These are phyloP conservation scores for Cephalopterus ornatus DNA, from an alignment of 2,113 vertebrate genomes.

Conservation along the genomic window DNA sequence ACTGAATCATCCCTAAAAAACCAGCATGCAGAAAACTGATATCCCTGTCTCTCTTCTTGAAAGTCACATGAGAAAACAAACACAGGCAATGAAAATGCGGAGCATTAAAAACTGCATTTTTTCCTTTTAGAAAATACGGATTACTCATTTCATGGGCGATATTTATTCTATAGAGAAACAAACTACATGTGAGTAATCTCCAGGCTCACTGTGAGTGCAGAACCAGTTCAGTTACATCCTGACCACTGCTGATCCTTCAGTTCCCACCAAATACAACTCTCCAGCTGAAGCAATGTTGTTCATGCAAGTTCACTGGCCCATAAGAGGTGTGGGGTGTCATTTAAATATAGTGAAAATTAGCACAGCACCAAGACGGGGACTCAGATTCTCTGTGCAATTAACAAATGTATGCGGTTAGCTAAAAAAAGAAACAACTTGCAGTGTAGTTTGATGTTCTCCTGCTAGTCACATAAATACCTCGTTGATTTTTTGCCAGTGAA, in stretches of 20 bases:
- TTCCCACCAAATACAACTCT: not conserved
- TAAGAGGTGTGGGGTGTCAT: not conserved
- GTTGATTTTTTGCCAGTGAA: not conserved
- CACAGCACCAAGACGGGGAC: rapidly evolving
- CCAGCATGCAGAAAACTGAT: not conserved
- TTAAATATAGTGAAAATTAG: not conserved
- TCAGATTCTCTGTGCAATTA: not conserved
- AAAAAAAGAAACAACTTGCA: not conserved
- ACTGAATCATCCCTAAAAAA: not conserved
- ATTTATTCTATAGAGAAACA: not conserved
- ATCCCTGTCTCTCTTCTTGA: not conserved
- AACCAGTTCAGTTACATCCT: not conserved
- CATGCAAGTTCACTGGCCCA: not conserved
- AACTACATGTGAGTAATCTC: not conserved
- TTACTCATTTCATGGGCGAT: not conserved
- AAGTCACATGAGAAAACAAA: not conserved
- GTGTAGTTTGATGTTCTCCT: not conserved
- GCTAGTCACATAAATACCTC: not conserved
- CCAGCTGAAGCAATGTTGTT: not conserved
- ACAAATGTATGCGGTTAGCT: not conserved
- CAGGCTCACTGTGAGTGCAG: not conserved
- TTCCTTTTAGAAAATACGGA: not conserved
- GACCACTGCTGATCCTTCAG: not conserved
- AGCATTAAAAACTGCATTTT: not conserved
- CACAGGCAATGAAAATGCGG: not conserved